Percentiles rank a stretch among this genome's conserved stretches.
These are phyloP conservation scores for Eurosta solidaginis DNA, from an alignment of 1,140 invertebrate genomes.

Conservation along the genomic window DNA sequence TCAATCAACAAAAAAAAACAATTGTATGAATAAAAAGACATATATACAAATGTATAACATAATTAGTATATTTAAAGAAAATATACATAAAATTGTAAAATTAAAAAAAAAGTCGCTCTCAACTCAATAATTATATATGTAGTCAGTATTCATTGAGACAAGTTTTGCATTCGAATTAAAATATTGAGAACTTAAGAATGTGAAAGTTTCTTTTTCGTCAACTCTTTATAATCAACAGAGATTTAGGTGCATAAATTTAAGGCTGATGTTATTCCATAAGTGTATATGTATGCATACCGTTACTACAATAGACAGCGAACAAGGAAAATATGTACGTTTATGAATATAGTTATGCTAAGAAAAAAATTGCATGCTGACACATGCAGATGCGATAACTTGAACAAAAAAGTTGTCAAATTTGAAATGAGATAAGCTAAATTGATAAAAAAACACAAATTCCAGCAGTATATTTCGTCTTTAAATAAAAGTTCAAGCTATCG, in stretches of 20 bases:
- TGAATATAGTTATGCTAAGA: background rate
- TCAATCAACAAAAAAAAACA: background rate
- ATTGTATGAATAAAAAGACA: no score
- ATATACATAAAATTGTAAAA: no score
- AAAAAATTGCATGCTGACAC: no score
- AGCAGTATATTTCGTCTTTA: no score
- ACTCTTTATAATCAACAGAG: background rate
- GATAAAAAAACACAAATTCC: no score
- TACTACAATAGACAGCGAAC: background rate
- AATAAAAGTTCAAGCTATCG: no score
- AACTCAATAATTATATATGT: background rate
- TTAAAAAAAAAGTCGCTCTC: background rate
- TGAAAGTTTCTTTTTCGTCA: slow-evolving; percentile 4
- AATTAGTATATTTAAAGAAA: background rate
- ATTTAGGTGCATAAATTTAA: slow-evolving; percentile 14
- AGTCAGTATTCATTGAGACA: background rate
- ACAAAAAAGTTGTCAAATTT: no score
- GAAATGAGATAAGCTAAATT: no score
- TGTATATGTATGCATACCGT: background rate
- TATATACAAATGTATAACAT: no score
- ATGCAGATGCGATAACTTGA: no score
- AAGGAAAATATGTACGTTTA: background rate
- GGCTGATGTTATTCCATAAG: slow-evolving; percentile 25
- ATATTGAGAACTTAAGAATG: background rate
- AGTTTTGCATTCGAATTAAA: background rate